Percentiles rank a stretch among this genome's conserved stretches.
These are phyloP conservation scores for Eristalis tenax DNA, from an alignment of 2,888 invertebrate species.

Conservation along the genomic window DNA sequence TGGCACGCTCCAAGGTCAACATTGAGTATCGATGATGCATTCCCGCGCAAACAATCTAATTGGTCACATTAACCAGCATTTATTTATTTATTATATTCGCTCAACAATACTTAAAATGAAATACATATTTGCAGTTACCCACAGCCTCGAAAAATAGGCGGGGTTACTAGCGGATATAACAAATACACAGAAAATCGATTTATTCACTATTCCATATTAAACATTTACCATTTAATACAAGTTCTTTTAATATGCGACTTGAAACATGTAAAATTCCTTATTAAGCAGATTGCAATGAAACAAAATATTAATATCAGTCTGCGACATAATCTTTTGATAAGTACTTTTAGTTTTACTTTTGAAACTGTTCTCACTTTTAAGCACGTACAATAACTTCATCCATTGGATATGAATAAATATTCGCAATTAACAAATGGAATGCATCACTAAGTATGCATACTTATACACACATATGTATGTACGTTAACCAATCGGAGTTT, in stretches of 20 bases:
- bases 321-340: not conserved
- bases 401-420: not conserved
- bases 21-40: not conserved
- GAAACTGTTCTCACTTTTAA: not conserved
- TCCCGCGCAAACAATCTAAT: not conserved
- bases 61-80: not conserved
- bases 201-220: not conserved
- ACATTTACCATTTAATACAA: not conserved
- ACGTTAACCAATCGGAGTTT: not conserved
- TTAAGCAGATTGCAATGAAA: too few relatives aligned
- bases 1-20: not conserved
- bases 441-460: not conserved
- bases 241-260: not conserved
- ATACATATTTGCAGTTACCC: not conserved
- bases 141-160: conserved; percentile 13
- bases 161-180: conserved; percentile 9
- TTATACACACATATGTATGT: not conserved
- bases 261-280: not conserved
- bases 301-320: not conserved
- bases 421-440: not conserved
- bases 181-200: conserved; percentile 45
- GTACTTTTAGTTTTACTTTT: not conserved
- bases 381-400: too few relatives aligned
- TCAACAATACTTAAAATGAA: not conserved
- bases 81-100: not conserved